Evolutionary conservation across 1,140 invertebrate species (phyloP).

Genomic region (silkworm (Bombyx mori)): ASM3026992v2 NC_085134.1:5066501-5067000

Average conservation of each 20-base stretch:
- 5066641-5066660: neutral
- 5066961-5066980: constrained; percentile 52
- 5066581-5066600: too few relatives aligned
- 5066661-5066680: neutral
- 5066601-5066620: too few relatives aligned
- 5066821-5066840: constrained; percentile 45
- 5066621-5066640: neutral
- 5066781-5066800: constrained; percentile 22
- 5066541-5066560: too few relatives aligned
- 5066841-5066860: constrained; percentile 64
- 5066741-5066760: too few relatives aligned
- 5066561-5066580: too few relatives aligned
- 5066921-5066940: constrained; percentile 45
- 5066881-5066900: constrained; percentile 27
- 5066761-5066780: constrained; percentile 3
- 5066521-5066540: too few relatives aligned
- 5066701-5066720: too few relatives aligned
- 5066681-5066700: too few relatives aligned
- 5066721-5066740: too few relatives aligned
- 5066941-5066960: constrained; percentile 47
- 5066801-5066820: constrained; percentile 48
- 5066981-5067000: too few relatives aligned
- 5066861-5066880: constrained; percentile 46
- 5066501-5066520: too few relatives aligned
- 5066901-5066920: constrained; percentile 38